phyloP scores from a whole-genome alignment of 2,113 vertebrate genomes.

The Peromyscus leucopus region DNA sequence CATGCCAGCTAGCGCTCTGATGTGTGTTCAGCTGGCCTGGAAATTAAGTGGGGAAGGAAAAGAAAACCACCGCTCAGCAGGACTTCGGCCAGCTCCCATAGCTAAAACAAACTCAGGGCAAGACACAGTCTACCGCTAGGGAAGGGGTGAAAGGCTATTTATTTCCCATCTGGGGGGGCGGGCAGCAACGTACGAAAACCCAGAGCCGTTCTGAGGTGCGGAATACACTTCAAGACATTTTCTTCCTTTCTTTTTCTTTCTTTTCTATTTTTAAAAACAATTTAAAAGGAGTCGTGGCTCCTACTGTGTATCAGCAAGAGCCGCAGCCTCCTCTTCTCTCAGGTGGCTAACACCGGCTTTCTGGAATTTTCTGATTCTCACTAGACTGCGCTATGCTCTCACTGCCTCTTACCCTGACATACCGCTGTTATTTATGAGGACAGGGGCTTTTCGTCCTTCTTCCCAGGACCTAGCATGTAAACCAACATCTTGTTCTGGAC shows the following conservation, averaged over 20 bases:
- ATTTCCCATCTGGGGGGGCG: slow-evolving; percentile 13
- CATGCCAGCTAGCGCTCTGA: slow-evolving; percentile 66
- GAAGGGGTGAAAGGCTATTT: slow-evolving; percentile 57
- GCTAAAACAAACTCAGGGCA: slow-evolving; percentile 74
- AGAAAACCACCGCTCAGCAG: slow-evolving; percentile 76
- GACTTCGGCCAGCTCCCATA: slow-evolving; percentile 68
- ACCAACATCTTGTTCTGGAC: slow-evolving; percentile 1
- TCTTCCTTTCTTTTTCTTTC: neutral
- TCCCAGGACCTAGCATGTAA: neutral
- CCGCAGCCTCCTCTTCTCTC: neutral
- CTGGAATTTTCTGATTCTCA: neutral
- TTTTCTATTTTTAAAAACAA: no score
- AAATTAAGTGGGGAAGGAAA: slow-evolving; percentile 80
- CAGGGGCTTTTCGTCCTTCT: slow-evolving; percentile 14
- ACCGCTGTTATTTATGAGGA: neutral
- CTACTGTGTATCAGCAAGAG: neutral
- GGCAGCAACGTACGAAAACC: slow-evolving; percentile 42
- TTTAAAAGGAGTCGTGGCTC: slow-evolving; percentile 10
- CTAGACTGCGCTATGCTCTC: neutral
- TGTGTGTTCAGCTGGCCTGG: slow-evolving; percentile 78
- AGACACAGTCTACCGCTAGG: slow-evolving; percentile 26
- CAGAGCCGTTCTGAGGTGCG: slow-evolving; percentile 45
- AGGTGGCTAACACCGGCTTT: slow-evolving; percentile 25
- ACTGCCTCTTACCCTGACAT: neutral
- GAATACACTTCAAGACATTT: slow-evolving; percentile 20